Conservation (phyloP, 2,888 invertebrate genomes). For the Sarcophaga rosellei region DNA sequence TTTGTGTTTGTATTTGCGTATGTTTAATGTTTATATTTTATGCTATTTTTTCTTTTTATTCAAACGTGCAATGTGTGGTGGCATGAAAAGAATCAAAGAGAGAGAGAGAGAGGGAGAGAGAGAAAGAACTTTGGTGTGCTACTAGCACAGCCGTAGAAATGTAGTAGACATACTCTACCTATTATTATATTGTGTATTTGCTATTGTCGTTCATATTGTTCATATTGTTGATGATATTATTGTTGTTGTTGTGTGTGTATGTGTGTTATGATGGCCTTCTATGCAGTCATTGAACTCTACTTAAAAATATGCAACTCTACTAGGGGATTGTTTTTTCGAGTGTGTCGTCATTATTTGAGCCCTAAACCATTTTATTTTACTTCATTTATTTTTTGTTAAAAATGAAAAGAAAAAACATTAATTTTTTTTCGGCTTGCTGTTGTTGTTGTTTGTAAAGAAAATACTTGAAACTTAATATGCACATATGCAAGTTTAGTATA, state of each 20-base stretch:
- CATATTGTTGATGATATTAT: slow-evolving; percentile 23
- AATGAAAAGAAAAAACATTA: slow-evolving; percentile 34
- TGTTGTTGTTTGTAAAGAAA: slow-evolving; percentile 63
- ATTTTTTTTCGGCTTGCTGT: slow-evolving; percentile 33
- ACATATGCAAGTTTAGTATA: slow-evolving; percentile 59
- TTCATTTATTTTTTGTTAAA: slow-evolving; percentile 35
- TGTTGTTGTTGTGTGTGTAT: slow-evolving; percentile 39
- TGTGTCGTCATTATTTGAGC: slow-evolving; percentile 67
- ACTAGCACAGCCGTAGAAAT: slow-evolving; percentile 38
- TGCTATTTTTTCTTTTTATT: slow-evolving; percentile 57
- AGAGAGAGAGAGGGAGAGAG: slow-evolving; percentile 11
- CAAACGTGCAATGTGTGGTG: slow-evolving; percentile 49
- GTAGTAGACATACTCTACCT: slow-evolving; percentile 29
- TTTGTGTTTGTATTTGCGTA: slow-evolving; percentile 29
- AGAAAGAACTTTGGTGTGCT: too few species aligned
- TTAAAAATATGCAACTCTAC: slow-evolving; percentile 60
- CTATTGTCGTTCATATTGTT: slow-evolving; percentile 44
- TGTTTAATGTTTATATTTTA: slow-evolving; percentile 34
- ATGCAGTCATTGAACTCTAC: slow-evolving; percentile 72
- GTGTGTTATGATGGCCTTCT: slow-evolving; percentile 70
- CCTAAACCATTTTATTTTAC: slow-evolving; percentile 54
- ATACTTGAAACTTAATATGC: slow-evolving; percentile 75
- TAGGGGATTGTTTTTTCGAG: slow-evolving; percentile 67
- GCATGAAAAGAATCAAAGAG: slow-evolving; percentile 20
- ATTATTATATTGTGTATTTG: background rate